Evolutionary conservation across 2,888 invertebrate species (phyloP).

Genomic region (Acronicta aceris): DNA sequence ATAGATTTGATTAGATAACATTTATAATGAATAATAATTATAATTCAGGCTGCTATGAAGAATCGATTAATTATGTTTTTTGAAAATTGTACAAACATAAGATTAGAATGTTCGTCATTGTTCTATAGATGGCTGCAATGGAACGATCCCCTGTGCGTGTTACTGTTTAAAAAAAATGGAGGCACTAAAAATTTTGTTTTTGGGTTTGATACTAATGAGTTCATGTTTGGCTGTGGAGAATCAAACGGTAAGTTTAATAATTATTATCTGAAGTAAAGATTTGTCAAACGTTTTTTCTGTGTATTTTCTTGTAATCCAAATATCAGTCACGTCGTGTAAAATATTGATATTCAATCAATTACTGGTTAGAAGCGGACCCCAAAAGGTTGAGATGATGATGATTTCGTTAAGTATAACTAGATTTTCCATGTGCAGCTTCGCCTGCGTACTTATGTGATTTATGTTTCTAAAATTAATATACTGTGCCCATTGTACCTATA

Average conservation of each 20-base stretch:
- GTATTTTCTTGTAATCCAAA: no score
- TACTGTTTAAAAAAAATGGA: constrained; percentile 8
- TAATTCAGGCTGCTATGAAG: constrained; percentile 19
- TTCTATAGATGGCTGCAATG: constrained; percentile 19
- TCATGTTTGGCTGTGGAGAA: constrained; percentile 19
- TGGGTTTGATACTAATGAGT: constrained; percentile 21
- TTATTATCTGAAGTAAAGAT: no score
- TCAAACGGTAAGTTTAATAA: constrained; percentile 26
- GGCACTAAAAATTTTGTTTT: constrained; percentile 10
- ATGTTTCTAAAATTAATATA: no score
- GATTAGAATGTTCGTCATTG: constrained; percentile 38
- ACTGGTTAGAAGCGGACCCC: no score
- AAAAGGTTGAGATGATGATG: no score
- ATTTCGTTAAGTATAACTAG: no score
- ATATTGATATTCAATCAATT: no score
- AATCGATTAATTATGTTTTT: constrained; percentile 55
- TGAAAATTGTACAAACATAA: constrained; percentile 43
- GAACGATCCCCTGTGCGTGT: constrained; percentile 9
- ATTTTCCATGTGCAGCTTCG: no score
- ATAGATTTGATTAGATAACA: background rate
- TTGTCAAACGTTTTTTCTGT: no score
- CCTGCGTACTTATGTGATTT: no score
- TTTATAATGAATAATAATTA: constrained; percentile 15
- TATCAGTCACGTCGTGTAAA: no score
- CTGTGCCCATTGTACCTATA: no score